Evolutionary conservation across 2,113 vertebrate species (phyloP).

Genomic region (Camelus bactrianus): DNA sequence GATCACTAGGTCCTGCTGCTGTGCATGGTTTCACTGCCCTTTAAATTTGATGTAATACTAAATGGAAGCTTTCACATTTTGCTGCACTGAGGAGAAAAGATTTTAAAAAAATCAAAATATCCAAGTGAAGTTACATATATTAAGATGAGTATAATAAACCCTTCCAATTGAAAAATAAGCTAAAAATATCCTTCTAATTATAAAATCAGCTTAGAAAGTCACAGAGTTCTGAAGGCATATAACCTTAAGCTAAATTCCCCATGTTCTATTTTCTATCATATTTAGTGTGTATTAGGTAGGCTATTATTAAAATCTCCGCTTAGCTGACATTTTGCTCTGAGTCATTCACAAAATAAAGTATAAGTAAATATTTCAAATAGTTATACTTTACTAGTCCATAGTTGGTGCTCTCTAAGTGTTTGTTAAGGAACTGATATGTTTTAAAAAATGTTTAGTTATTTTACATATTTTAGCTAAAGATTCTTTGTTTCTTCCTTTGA

Average conservation of each 20-base stretch:
- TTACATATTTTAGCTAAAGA: slow-evolving; percentile 29
- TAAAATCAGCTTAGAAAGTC: slow-evolving; percentile 70
- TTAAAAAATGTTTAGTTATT: neutral
- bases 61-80: neutral
- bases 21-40: fast-evolving
- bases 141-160: slow-evolving; percentile 50
- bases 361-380: neutral
- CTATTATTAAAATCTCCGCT: slow-evolving; percentile 53
- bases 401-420: neutral
- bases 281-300: slow-evolving; percentile 35
- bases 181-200: slow-evolving; percentile 79
- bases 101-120: slow-evolving; percentile 39
- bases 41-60: fast-evolving
- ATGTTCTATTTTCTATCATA: slow-evolving; percentile 32
- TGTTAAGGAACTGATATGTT: neutral
- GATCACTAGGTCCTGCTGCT: neutral
- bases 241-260: slow-evolving; percentile 54
- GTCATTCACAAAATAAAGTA: slow-evolving; percentile 55
- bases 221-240: slow-evolving; percentile 65
- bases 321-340: slow-evolving; percentile 9
- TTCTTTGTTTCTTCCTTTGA: neutral
- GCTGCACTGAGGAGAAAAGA: neutral
- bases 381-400: neutral
- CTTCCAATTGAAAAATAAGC: slow-evolving; percentile 73
- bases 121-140: slow-evolving; percentile 52